Evolutionary conservation across 2,797 vertebrate genomes (phyloP), one percentile per base, ranked within the genome.

Genomic region (Sus cebifrons): DNA sequence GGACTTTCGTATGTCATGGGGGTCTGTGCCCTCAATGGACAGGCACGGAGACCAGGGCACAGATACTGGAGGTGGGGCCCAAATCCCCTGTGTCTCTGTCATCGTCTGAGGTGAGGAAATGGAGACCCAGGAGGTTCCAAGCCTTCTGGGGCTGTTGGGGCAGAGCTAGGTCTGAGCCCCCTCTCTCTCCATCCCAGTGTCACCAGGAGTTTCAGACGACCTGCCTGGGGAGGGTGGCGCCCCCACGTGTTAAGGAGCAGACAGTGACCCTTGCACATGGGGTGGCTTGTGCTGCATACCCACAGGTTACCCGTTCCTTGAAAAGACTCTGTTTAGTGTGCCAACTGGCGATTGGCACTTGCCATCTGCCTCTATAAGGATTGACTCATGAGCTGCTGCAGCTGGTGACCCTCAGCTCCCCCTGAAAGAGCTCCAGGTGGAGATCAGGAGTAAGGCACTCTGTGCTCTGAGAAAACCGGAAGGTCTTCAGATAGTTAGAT

Each of bases 201-300:
- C 17, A 6, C 0, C 2, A 2, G 32, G 23, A 68, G 58, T 40
- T 11, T 4, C 21, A 36, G 36, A 21, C 14, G 0, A 4, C 7
- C 5, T 0, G 1, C 14, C 3, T 49, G 44, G 44, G 44, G 44
- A 1, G 16, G 49, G 13, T 4, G 16, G 9, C 2, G 0, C 64
- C 62, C 23, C 56, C 0, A 0, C 1, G 14, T 23, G 49, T 75
- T 0, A 2, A 40, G 49, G 56, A 29, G 49, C 44, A 79, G 40
- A 15, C 20, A 11, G 7, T 21, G 12, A 25, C 74, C 10, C 40
- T 13, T 60, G 70, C 62, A 6, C 10, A 8, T 3, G 0, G 18
- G 23, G 5, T 10, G 49, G 62, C 68, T 90, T 1, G 2, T 18
- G 36, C 52, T 32, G n/a, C 40, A 27, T 40, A 49, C n/a, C 2